Base-by-base conservation (phyloP, 2,888 invertebrate species). In the Polydrusus pterygomalis region DNA sequence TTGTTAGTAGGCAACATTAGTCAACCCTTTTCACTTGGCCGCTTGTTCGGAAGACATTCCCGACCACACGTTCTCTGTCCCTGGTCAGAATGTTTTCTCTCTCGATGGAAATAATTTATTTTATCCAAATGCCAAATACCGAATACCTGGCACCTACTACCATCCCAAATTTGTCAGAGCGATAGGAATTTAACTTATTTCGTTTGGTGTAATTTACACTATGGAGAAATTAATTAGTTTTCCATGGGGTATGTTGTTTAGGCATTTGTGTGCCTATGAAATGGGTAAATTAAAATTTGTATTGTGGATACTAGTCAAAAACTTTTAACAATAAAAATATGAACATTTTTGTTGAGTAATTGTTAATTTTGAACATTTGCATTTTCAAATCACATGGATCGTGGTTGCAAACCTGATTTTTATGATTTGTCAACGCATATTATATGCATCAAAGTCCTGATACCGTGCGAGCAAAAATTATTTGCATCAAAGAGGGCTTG, bases 21-120 rank as follows among this genome's bases (percentile, higher is more conserved):
- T 85, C 83, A 84, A 85, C 85, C 85, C 85, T 85, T 82, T 84
- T 85, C 84, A 84, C 83, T 80, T 80, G 79, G 79, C 81, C 80
- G 30, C 69, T 74, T 80, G 74, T 70, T 80, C 75, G 81, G 80
- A 82, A 83, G 83, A 82, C 82, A 82, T 80, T 80, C 79, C 79
- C 77, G 81, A 83, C 84, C 85, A 83, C 84, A 83, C 80, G 83
- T 83, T 82, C 77, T 75, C 78, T 79, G 76, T 79, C 78, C 69
- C 74, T 74, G 74, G 69, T 74, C 74, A 74, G 69, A 70, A 64
- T 69, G 56, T 74, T 74, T 74, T 70, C 74, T 69, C 47, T 74
- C 56, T 47, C 51, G 64, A 70, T 70, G 64, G 72, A 67, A 73
- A 76, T 76, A 76, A 76, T 76, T 76, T 76, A 73, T 76, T 76